phyloP scores from a whole-genome alignment of 1,140 invertebrate species.

The Branchinecta lynchi region DNA sequence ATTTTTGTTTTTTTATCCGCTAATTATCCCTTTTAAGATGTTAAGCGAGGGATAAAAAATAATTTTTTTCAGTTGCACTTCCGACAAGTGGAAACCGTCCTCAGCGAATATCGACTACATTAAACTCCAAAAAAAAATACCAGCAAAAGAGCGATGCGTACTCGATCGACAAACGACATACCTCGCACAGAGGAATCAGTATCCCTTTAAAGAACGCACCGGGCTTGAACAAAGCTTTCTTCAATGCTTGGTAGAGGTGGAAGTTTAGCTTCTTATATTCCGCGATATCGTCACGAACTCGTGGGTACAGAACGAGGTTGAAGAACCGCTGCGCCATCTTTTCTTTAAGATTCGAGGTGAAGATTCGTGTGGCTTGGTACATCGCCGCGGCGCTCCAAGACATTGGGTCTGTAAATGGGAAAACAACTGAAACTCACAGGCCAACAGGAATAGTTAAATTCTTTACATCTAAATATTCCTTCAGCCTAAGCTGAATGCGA shows the following conservation, averaged over 20 bases:
- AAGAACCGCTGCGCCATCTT: slow-evolving; percentile 95
- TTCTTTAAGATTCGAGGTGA: slow-evolving; percentile 87
- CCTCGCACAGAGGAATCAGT: slow-evolving; percentile 72
- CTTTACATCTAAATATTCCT: too few species aligned
- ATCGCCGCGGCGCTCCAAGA: slow-evolving; percentile 85
- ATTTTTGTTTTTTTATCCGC: too few species aligned
- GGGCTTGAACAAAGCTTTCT: slow-evolving; percentile 89
- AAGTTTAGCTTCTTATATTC: slow-evolving; percentile 94
- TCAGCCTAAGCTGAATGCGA: too few species aligned
- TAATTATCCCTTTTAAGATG: too few species aligned
- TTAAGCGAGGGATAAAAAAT: too few species aligned
- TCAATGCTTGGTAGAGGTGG: slow-evolving; percentile 85
- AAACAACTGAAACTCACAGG: slow-evolving; percentile 3
- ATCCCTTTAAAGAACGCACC: slow-evolving; percentile 99
- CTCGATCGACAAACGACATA: too few species aligned
- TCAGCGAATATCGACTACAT: too few species aligned
- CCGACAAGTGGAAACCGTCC: too few species aligned
- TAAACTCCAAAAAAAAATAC: too few species aligned
- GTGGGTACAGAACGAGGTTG: slow-evolving; percentile 77
- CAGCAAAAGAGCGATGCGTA: too few species aligned
- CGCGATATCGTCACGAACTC: slow-evolving; percentile 82
- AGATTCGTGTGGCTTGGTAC: slow-evolving; percentile 85
- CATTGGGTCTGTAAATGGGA: slow-evolving; percentile 41
- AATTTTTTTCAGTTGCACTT: too few species aligned
- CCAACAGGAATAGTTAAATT: too few species aligned